Evolutionary conservation across 2,797 vertebrate species (phyloP).

Genomic region (Nannoperca obscura): DNA sequence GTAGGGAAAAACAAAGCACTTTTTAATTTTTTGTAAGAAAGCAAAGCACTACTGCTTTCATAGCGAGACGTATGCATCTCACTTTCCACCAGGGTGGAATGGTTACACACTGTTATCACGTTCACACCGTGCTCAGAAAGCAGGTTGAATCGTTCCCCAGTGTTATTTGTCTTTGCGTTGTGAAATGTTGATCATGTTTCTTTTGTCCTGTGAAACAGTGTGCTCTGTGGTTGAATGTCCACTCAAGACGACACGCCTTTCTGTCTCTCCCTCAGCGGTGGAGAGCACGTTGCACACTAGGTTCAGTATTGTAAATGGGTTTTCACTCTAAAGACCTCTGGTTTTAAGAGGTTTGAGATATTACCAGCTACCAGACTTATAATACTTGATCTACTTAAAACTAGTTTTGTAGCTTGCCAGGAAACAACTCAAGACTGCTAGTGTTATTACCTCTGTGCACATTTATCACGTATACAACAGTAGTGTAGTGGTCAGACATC

Average conservation of each 20-base stretch:
- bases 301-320: slow-evolving; percentile 38
- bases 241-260: slow-evolving; percentile 42
- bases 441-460: slow-evolving; percentile 38
- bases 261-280: background rate
- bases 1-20: slow-evolving; percentile 63
- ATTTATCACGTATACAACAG: background rate
- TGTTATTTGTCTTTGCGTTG: slow-evolving; percentile 56
- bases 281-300: slow-evolving; percentile 46
- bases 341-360: slow-evolving; percentile 28
- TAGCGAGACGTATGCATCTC: slow-evolving; percentile 21
- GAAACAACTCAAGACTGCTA: slow-evolving; percentile 42
- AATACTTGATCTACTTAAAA: slow-evolving; percentile 42
- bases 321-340: slow-evolving; percentile 27
- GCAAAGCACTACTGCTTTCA: slow-evolving; percentile 35
- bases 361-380: slow-evolving; percentile 24
- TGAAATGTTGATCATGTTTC: slow-evolving; percentile 40
- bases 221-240: slow-evolving; percentile 45
- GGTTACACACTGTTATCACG: slow-evolving; percentile 38
- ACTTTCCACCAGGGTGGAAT: slow-evolving; percentile 30
- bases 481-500: slow-evolving; percentile 1
- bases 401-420: slow-evolving; percentile 49
- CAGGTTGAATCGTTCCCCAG: slow-evolving; percentile 49
- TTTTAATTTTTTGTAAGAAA: slow-evolving; percentile 25
- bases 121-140: slow-evolving; percentile 30
- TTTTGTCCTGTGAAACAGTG: slow-evolving; percentile 62